Evolutionary conservation across 2,888 invertebrate genomes (phyloP).

Genomic region (Lasioglossum oenotherae): DNA sequence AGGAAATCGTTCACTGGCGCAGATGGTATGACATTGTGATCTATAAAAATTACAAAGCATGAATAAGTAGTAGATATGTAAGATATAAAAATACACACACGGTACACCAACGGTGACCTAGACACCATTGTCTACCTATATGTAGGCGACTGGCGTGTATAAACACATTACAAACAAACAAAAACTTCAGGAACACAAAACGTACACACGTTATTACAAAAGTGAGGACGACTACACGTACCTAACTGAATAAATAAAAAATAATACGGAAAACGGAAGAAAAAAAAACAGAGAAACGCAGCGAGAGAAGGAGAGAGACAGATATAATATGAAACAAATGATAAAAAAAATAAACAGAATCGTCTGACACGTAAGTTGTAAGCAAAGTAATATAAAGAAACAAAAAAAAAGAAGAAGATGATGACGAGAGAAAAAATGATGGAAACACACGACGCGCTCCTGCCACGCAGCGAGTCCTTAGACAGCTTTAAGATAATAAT

Average conservation of each 20-base stretch:
- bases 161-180: constrained; percentile 15
- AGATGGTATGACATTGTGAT: constrained; percentile 83
- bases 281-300: constrained; percentile 41
- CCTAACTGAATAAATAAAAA: constrained; percentile 68
- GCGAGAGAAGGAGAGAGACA: constrained; percentile 55
- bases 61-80: constrained; percentile 82
- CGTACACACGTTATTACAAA: constrained; percentile 61
- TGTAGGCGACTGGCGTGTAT: constrained; percentile 61
- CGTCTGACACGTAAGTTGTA: constrained; percentile 63
- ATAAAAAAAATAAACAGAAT: constrained; percentile 39
- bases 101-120: constrained; percentile 57
- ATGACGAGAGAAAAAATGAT: constrained; percentile 55
- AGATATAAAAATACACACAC: constrained; percentile 69
- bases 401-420: constrained; percentile 56
- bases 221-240: constrained; percentile 78
- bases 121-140: constrained; percentile 59
- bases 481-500: constrained; percentile 83
- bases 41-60: constrained; percentile 81
- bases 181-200: constrained; percentile 32
- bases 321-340: constrained; percentile 48
- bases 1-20: constrained; percentile 77
- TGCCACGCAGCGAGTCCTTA: constrained; percentile 83
- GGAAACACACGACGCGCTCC: constrained; percentile 74
- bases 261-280: constrained; percentile 45
- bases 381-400: constrained; percentile 73